These are phyloP conservation scores for Odontophorus gujanensis DNA, from an alignment of 2,113 vertebrate species.

Conservation along the genomic window DNA sequence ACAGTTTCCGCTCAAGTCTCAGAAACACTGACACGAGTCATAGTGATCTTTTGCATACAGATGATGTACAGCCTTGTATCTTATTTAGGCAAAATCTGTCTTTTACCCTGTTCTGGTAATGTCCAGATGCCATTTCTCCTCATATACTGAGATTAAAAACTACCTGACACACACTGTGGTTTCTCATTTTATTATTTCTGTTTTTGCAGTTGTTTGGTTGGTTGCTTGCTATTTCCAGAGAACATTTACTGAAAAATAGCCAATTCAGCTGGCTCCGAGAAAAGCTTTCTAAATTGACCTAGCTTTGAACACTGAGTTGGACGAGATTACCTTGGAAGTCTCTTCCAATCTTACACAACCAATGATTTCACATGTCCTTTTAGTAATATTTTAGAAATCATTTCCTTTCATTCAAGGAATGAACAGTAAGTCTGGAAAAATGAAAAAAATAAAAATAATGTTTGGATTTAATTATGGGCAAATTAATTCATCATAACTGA, in stretches of 20 bases:
- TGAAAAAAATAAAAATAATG: background rate
- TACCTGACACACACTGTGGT: background rate
- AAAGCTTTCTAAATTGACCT: background rate
- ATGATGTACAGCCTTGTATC: background rate
- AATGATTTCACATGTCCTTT: background rate
- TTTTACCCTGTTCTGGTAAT: background rate
- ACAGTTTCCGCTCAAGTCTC: background rate
- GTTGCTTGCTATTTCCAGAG: background rate
- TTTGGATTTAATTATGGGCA: background rate
- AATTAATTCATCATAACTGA: background rate
- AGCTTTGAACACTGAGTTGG: background rate
- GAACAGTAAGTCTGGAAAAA: background rate
- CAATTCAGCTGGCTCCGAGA: fast-evolving
- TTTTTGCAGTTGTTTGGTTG: background rate
- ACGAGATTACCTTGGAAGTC: background rate
- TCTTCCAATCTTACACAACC: background rate
- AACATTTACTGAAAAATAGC: background rate
- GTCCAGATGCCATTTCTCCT: background rate
- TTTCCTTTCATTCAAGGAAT: background rate
- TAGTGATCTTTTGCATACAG: background rate
- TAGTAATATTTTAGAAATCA: background rate
- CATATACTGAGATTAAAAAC: background rate
- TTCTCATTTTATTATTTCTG: background rate
- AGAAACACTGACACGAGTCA: background rate
- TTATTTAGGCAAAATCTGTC: background rate